These are phyloP conservation scores for Brachyopa scutellaris DNA, from an alignment of 2,888 invertebrate species.

Conservation along the genomic window DNA sequence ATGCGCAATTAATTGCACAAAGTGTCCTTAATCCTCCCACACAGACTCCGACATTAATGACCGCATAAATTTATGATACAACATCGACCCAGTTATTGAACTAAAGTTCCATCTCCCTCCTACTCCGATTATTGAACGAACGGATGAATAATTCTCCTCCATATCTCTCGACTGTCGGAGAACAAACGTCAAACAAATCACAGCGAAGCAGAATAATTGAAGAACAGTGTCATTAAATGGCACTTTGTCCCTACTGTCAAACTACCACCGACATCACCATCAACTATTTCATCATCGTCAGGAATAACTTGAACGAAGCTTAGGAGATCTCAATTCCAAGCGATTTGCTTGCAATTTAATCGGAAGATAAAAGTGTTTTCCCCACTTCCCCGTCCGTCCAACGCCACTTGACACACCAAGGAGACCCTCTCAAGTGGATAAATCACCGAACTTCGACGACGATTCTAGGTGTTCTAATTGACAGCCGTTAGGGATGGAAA, in stretches of 20 bases:
- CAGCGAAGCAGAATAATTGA: constrained; percentile 64
- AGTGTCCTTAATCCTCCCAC: constrained; percentile 12
- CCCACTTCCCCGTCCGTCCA: neutral
- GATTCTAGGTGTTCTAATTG: constrained; percentile 60
- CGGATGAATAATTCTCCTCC: constrained; percentile 50
- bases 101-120: constrained; percentile 12
- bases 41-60: constrained; percentile 3
- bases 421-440: constrained; percentile 53
- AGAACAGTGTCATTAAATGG: constrained; percentile 65
- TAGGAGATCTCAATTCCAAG: constrained; percentile 61
- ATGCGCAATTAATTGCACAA: constrained; percentile 18
- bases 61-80: constrained; percentile 41
- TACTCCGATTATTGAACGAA: constrained; percentile 46
- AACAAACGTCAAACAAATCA: constrained; percentile 59
- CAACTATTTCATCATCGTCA: constrained; percentile 23
- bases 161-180: constrained; percentile 2
- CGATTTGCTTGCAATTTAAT: constrained; percentile 68
- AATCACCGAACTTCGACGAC: constrained; percentile 54
- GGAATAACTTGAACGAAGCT: constrained; percentile 58
- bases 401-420: constrained; percentile 13
- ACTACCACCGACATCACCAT: constrained; percentile 19
- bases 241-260: constrained; percentile 36
- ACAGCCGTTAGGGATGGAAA: constrained; percentile 42
- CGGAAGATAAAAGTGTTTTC: constrained; percentile 54
- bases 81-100: constrained; percentile 50